phyloP scores from a whole-genome alignment of 2,888 invertebrate species.

The Melinaea marsaeus region DNA sequence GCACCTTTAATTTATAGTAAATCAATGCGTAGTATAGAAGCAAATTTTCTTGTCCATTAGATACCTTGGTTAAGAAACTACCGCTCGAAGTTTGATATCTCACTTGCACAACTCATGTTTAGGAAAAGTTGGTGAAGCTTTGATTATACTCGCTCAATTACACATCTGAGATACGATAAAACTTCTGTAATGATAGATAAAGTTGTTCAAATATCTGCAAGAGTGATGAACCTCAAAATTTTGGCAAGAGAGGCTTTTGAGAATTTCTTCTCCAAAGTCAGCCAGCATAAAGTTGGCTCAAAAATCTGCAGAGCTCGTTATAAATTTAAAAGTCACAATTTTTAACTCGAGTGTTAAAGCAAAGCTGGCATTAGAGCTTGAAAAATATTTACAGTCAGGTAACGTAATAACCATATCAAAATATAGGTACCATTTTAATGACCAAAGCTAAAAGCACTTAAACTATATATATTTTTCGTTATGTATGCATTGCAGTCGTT shows the following conservation, averaged over 20 bases:
- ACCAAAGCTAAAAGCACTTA: not conserved
- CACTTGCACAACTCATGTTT: constrained; percentile 22
- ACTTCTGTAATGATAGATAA: constrained; percentile 12
- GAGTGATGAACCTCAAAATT: too few species aligned
- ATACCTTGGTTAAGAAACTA: constrained; percentile 23
- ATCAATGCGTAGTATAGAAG: not conserved
- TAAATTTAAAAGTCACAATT: constrained; percentile 24
- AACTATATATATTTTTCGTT: too few species aligned
- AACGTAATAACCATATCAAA: constrained; percentile 14
- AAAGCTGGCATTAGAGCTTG: constrained; percentile 20
- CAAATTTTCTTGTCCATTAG: constrained; percentile 15
- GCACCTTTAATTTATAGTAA: not conserved
- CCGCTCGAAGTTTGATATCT: constrained; percentile 28
- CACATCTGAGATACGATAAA: constrained; percentile 21
- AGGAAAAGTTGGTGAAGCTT: constrained; percentile 20
- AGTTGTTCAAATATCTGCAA: constrained; percentile 2
- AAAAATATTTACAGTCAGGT: constrained; percentile 19
- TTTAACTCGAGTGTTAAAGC: constrained; percentile 24
- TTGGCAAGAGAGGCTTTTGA: not conserved
- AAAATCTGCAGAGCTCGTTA: constrained; percentile 23
- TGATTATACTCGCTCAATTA: constrained; percentile 27
- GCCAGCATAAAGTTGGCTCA: constrained; percentile 4
- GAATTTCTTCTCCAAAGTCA: not conserved
- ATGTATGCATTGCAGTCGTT: too few species aligned
- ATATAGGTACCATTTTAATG: constrained; percentile 5